Conservation (phyloP, 1,140 invertebrate genomes). For the Ips typographus region DNA sequence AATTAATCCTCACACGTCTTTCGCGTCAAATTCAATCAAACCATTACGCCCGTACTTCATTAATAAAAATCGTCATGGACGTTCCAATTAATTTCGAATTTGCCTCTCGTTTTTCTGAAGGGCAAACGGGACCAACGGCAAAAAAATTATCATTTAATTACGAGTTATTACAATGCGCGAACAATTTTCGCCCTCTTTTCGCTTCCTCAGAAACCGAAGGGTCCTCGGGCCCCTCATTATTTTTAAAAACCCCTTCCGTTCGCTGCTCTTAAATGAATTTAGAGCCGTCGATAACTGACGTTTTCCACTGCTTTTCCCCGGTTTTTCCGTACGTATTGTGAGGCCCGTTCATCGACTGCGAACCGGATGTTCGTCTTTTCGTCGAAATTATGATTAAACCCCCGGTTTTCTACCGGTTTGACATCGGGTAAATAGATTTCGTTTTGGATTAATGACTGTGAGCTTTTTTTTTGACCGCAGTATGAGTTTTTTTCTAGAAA, state of each 20-base stretch:
- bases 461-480: no score
- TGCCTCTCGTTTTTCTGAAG: no score
- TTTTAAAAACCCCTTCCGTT: constrained; percentile 20
- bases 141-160: no score
- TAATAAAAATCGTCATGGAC: no score
- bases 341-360: constrained; percentile 6
- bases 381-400: constrained; percentile 7
- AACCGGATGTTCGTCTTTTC: constrained; percentile 14
- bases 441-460: no score
- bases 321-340: constrained; percentile 19
- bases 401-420: neutral
- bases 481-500: no score
- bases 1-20: no score
- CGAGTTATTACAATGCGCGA: neutral
- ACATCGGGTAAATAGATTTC: no score
- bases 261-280: constrained; percentile 14
- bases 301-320: constrained; percentile 8
- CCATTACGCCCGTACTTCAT: no score
- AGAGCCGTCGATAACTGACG: constrained; percentile 15
- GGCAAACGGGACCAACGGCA: no score
- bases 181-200: neutral
- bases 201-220: neutral
- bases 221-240: constrained; percentile 10
- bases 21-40: no score
- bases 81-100: no score